Evolutionary conservation across 2,888 invertebrate species (phyloP), one percentile per base, ranked within the genome.

Genomic region (Microdon myrmicae): DNA sequence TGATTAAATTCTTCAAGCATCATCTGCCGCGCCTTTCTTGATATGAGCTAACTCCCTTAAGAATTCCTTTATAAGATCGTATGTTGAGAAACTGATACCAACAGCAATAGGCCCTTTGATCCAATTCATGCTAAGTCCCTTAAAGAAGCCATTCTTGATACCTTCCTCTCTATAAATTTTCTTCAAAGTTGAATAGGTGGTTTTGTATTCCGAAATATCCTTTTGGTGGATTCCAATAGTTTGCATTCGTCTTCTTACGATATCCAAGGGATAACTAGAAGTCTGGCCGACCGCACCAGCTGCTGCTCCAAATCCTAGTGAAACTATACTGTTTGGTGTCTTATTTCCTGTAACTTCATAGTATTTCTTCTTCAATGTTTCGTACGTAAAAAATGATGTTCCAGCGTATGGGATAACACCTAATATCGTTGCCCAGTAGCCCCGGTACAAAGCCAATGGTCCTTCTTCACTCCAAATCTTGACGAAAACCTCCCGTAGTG

Each of bases 41-140:
- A 75, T 70, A 54, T 77, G 77, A 26, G 75, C 74, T 47, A 79
- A 49, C 68, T 80, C 82, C 67, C 87, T 79, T 16, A 90, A 80
- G 5, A 83, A 76, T 47, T 85, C 83, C 69, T 87, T 87, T 56
- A 90, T 86, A 29, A 85, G 82, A 79, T 99, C 97, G 80, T 96
- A 96, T 0, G 94, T 92, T 3, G 95, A 92, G 82, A 97, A 99
- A 72, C 96, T 96, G 72, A 98, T 94, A 53, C 98, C 98, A 6
- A 92, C 92, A 0, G 92, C 90, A 41, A 92, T 88, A 4, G 93
- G 93, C 0, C 93, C 93, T 77, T 93, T 93, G 43, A 99, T 89
- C 96, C 97, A 99, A 81, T 99, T 99, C 95, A 99, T 95, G 71
- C 94, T 94, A n/a, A 99, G 85, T 0, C 99, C 99, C 81, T 99